Evolutionary conservation across 2,888 invertebrate species (phyloP), one percentile per base, ranked within the genome.

Genomic region (Drosophila paranaensis): DNA sequence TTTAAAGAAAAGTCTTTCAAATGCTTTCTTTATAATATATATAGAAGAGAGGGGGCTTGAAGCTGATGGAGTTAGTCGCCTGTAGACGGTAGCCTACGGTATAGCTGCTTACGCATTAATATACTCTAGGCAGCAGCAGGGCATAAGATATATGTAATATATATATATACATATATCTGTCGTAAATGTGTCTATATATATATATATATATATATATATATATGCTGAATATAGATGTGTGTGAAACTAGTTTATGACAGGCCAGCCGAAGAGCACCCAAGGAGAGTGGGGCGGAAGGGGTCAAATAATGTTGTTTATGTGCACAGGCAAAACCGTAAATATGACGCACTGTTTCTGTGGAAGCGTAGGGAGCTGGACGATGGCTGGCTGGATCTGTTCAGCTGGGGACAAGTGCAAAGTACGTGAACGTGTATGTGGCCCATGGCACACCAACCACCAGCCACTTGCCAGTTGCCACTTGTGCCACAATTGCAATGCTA

Each of bases 251-350:
- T 87, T 90, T 87, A 90, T 83, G 87, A 88, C 79, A 86, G 79
- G 61, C 54, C 16, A 55, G 54, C 53, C 11, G 53, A 54, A 54
- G 69, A 27, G 60, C 27, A 33, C 39, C n/a, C 6, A 25, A 14
- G 45, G 30, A 14, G 14, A 8, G 13, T 37, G 20, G 9, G 9
- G 1, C 27, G 30, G 37, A 13, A 20, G 56, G 74, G 71, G 73
- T 74, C 74, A 82, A 88, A 88, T 87, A 88, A 90, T 86, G 89
- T 88, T 90, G 89, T 88, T 88, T 90, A 88, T 89, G 90, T 77
- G 85, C 71, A 65, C 64, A 74, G 69, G 71, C 74, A 55, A 80
- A 80, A 71, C 72, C 84, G 89, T 84, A 84, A 84, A 84, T 82
- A 88, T 87, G 84, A 89, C 88, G 79, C 89, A 87, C 76, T 40